phyloP scores from a whole-genome alignment of 2,113 vertebrate species.

The Malurus cyaneus region DNA sequence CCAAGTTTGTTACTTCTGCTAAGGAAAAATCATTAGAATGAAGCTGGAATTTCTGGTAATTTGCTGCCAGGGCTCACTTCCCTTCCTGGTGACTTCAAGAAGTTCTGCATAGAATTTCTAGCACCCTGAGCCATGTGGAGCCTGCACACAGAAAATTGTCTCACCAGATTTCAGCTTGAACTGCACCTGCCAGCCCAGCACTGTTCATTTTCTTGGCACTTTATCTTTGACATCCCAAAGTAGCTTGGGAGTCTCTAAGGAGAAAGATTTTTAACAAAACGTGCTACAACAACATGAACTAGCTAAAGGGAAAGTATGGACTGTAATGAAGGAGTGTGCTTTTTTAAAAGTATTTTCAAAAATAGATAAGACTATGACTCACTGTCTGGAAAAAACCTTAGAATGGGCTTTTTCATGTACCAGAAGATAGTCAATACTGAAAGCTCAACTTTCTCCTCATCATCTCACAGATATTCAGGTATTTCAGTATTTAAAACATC shows the following conservation, averaged over 20 bases:
- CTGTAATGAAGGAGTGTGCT: neutral
- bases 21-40: neutral
- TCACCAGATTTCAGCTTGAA: neutral
- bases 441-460: neutral
- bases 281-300: neutral
- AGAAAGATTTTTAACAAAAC: neutral
- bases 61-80: neutral
- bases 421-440: neutral
- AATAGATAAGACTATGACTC: neutral
- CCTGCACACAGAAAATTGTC: neutral
- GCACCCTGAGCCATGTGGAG: neutral
- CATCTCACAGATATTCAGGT: neutral
- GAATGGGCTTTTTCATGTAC: neutral
- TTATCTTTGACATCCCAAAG: neutral
- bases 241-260: neutral
- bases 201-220: neutral
- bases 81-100: neutral
- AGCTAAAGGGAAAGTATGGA: neutral
- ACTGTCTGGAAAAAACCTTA: neutral
- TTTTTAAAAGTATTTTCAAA: neutral
- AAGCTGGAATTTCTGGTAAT: neutral
- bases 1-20: neutral
- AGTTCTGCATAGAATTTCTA: neutral
- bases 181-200: neutral
- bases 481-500: neutral